Base-by-base conservation (phyloP, 2,888 invertebrate species). In the Ichneumoninae sp. region DNA sequence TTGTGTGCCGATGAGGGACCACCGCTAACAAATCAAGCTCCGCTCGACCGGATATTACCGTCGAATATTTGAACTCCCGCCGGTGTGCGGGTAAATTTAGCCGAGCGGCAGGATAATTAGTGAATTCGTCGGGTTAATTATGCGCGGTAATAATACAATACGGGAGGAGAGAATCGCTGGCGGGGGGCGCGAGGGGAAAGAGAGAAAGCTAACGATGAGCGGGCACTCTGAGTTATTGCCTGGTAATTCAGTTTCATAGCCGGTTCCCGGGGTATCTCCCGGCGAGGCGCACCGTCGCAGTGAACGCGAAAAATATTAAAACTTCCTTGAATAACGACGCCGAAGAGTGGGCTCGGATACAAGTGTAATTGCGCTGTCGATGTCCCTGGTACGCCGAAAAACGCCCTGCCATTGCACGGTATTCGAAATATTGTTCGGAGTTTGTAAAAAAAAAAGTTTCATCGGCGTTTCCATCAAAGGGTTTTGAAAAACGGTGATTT, bases 181-280 rank as follows among this genome's bases (percentile, higher is more conserved):
- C 8, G 13, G 22, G 8, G 47, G 13, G 3, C 33, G 36, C 1
- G 36, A 60, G 54, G 57, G 75, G 52, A 76, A 26, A 36, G 72
- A 50, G 68, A 57, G 52, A 57, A 60, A 68, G 71, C 60, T 36
- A 68, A 83, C 57, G 60, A 62, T 50, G 66, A 80, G 71, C 75
- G 75, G 75, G 75, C 78, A 82, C 82, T 84, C 79, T 84, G 84
- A 84, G 84, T 84, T 84, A 84, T 84, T 84, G 72, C 82, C 76
- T 76, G 84, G 82, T 84, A 84, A 84, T 84, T 84, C 84, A 82
- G 79, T 82, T 82, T 84, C 76, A 57, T 80, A 71, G 84, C 57
- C 70, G 74, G 52, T 82, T 13, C n/a, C 52, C 47, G 70, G 22
- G 22, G 54, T 40, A 40, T 69, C 36, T 22, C 47, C 44, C 26